These are phyloP conservation scores for Catharus fuscescens DNA, from an alignment of 2,113 vertebrate species.

Conservation along the genomic window DNA sequence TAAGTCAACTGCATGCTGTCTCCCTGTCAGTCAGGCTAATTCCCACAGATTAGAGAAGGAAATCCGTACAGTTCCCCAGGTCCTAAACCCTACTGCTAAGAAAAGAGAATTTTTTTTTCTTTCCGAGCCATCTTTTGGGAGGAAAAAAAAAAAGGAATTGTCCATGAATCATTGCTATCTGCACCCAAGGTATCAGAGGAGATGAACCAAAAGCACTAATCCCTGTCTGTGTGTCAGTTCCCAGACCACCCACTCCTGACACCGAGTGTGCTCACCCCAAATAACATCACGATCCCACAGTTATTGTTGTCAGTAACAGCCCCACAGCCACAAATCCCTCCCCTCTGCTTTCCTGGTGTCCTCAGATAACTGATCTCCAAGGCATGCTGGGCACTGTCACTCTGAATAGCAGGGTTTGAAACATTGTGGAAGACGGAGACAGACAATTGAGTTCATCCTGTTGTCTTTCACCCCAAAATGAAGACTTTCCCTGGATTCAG, in stretches of 20 bases:
- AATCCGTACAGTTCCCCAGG: neutral
- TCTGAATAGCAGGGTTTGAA: neutral
- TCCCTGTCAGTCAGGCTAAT: slow-evolving; percentile 43
- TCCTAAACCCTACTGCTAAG: neutral
- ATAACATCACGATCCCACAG: rapidly evolving
- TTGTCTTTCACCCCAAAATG: neutral
- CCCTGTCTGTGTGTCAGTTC: neutral
- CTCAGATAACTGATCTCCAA: neutral
- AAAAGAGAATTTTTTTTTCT: neutral
- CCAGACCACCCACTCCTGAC: neutral
- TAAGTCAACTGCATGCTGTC: neutral
- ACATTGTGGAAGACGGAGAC: neutral
- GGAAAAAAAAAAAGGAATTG: rapidly evolving
- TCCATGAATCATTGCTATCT: neutral
- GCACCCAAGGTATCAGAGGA: neutral
- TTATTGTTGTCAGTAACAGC: neutral
- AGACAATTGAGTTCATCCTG: neutral
- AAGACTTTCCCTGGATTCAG: neutral
- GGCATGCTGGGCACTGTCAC: neutral
- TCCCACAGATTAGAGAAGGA: slow-evolving; percentile 49
- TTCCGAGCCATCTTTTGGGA: neutral
- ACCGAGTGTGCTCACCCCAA: rapidly evolving
- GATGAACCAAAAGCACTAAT: neutral
- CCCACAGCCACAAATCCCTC: neutral
- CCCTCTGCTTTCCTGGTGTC: neutral